Conservation (phyloP, 2,888 invertebrate species). For the Rhabditoides inermis region DNA sequence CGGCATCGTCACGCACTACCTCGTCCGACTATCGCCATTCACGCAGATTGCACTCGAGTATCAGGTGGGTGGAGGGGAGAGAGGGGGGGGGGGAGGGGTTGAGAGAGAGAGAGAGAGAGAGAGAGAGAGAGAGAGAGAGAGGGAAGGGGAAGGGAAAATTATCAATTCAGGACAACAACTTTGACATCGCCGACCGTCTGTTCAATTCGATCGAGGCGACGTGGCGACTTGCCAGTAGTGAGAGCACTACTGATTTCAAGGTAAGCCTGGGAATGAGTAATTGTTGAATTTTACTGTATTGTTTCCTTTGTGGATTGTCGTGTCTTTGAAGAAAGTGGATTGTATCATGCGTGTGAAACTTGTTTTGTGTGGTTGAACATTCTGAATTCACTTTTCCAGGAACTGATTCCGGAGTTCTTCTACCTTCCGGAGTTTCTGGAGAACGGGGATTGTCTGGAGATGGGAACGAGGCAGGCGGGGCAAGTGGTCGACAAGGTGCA, state of each 20-base stretch:
- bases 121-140: neutral
- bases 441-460: slow-evolving; percentile 40
- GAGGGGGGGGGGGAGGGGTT: too few relatives aligned
- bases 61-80: too few relatives aligned
- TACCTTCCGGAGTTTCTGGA: slow-evolving; percentile 86
- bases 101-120: too few relatives aligned
- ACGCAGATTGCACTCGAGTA: slow-evolving; percentile 64
- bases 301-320: too few relatives aligned
- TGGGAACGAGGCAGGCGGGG: slow-evolving; percentile 87
- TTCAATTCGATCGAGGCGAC: slow-evolving; percentile 93
- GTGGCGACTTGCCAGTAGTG: slow-evolving; percentile 90
- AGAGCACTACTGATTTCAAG: slow-evolving; percentile 98
- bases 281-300: too few relatives aligned
- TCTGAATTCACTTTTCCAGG: too few relatives aligned
- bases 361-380: too few relatives aligned
- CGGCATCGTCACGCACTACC: slow-evolving; percentile 96
- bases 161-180: slow-evolving; percentile 41
- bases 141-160: too few relatives aligned
- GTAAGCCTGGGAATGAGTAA: neutral
- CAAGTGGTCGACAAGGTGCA: slow-evolving; percentile 80
- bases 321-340: too few relatives aligned
- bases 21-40: slow-evolving; percentile 93
- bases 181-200: slow-evolving; percentile 96
- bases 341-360: too few relatives aligned
- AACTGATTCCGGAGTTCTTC: slow-evolving; percentile 96